Percentiles rank a stretch among this genome's conserved stretches.
Conservation (phyloP, 2,888 invertebrate genomes). For the Litoditis marina region DNA sequence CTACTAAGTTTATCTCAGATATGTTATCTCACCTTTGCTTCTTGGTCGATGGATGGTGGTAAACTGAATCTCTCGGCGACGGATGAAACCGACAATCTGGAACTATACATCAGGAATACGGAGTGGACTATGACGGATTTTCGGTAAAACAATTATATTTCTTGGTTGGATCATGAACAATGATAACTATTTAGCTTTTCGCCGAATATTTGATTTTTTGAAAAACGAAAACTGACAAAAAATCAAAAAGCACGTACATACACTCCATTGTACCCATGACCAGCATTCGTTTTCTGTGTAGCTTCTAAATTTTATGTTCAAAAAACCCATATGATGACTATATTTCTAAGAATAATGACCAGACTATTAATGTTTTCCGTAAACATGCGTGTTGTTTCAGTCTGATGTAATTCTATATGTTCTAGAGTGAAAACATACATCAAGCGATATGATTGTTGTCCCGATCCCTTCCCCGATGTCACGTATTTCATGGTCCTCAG, state of each 20-base stretch:
- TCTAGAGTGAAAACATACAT: constrained; percentile 39
- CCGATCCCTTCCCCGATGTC: constrained; percentile 56
- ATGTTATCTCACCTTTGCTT: constrained; percentile 58
- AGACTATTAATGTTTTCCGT: neutral
- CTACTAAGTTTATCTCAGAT: constrained; percentile 41
- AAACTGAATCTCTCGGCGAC: constrained; percentile 48
- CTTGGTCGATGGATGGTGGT: constrained; percentile 57
- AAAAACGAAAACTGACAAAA: too few relatives aligned
- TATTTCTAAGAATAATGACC: too few relatives aligned
- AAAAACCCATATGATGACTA: too few relatives aligned
- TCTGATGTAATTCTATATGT: neutral
- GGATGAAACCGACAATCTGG: constrained; percentile 51
- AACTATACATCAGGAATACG: constrained; percentile 56
- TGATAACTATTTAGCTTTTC: too few relatives aligned
- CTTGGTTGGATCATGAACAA: too few relatives aligned
- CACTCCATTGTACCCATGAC: too few relatives aligned
- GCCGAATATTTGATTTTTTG: too few relatives aligned
- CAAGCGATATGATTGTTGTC: constrained; percentile 57
- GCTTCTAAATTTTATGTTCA: too few relatives aligned
- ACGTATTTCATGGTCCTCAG: constrained; percentile 56
- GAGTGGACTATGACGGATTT: constrained; percentile 60
- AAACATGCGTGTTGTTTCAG: too few relatives aligned
- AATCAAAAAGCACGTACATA: too few relatives aligned
- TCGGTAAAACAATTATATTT: constrained; percentile 22
- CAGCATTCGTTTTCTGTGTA: too few relatives aligned